Base-by-base conservation (phyloP, 2,113 vertebrate species). In the Callithrix jacchus region DNA sequence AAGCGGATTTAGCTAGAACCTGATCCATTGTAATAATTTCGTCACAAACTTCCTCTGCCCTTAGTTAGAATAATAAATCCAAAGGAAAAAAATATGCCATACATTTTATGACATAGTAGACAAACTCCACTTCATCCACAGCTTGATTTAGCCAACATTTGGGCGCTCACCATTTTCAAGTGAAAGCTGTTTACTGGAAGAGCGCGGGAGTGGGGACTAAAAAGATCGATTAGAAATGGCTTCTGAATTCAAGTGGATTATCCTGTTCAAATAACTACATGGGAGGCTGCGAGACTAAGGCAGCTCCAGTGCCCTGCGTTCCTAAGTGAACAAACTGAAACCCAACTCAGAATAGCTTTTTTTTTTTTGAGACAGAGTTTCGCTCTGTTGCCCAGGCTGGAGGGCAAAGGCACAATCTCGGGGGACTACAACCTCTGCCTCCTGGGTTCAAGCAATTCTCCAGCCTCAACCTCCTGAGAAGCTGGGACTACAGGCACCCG, bases 51-150 rank as follows among this genome's bases (percentile, higher is more conserved):
- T 92, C 82, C 61, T 0, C 71, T 0, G 6, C 32, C 20, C 45
- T 89, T 70, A 54, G 37, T 68, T 91, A 96, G 92, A 94, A 70
- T 7, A 61, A 71, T 91, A 97, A n/a, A 82, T 32, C 23, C 32
- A 85, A 79, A 79, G 49, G 40, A 82, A 82, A 95, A 30, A 94
- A 70, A 40, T 3, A 5, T 17, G 25, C 5, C 21, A 35, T 35
- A 83, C 49, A 87, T 47, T 86, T 10, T 37, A 56, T 20, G 64
- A 74, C 11, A 66, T 0, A 56, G 27, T 27, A 81, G 71, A 74
- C 77, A 54, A 21, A 32, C 45, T 93, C 87, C 68, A 58, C 79
- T 88, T 87, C n/a, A 12, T 88, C 35, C n/a, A 86, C 21, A 61
- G 73, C 91, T 84, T 17, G 56, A 61, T 52, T 54, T 45, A 77